Percentiles rank a stretch among this genome's conserved stretches.
These are phyloP conservation scores for Poecilobothrus nobilitatus DNA, from an alignment of 2,888 invertebrate genomes.

Conservation along the genomic window DNA sequence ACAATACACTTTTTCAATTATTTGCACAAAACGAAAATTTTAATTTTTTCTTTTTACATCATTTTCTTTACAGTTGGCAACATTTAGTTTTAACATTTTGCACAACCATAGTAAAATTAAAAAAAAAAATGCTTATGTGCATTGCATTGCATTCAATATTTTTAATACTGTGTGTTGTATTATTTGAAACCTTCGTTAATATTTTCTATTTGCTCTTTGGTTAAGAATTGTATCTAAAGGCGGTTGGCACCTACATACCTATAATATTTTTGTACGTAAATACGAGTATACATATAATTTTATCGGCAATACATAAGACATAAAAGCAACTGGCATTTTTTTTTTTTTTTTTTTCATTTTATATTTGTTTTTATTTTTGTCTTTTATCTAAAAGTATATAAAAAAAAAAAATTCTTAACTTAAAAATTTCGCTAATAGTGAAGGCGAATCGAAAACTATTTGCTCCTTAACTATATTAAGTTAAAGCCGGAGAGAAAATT, in stretches of 20 bases:
- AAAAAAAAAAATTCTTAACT: neutral
- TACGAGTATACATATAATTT: neutral
- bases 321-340: neutral
- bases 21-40: too few relatives aligned
- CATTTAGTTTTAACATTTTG: too few relatives aligned
- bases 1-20: too few relatives aligned
- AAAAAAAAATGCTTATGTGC: neutral
- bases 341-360: too few relatives aligned
- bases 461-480: neutral
- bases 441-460: constrained; percentile 3
- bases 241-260: neutral
- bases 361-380: too few relatives aligned
- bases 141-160: neutral
- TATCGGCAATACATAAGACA: neutral
- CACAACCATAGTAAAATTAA: too few relatives aligned
- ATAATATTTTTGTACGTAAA: neutral
- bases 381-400: neutral
- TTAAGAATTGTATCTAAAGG: neutral
- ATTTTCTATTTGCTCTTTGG: neutral
- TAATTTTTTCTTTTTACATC: too few relatives aligned
- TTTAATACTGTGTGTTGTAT: neutral
- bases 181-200: too few relatives aligned
- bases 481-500: neutral
- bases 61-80: too few relatives aligned
- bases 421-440: neutral